Base-by-base conservation (phyloP, 2,797 vertebrate species). In the Hippocampus kuda region DNA sequence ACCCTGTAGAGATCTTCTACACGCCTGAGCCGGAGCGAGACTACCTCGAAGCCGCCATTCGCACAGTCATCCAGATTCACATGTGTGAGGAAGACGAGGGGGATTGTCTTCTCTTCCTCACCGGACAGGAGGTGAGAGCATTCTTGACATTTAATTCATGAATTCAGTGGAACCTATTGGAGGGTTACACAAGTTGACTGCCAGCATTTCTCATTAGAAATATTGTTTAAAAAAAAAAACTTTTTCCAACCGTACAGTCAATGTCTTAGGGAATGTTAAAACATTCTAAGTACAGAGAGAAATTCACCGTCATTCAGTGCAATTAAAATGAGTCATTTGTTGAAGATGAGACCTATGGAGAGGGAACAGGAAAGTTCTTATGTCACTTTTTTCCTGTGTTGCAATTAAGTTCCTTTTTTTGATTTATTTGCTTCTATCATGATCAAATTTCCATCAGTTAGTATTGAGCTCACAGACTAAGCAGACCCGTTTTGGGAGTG, bases 71-170 rank as follows among this genome's bases (percentile, higher is more conserved):
- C 69, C 97, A 99, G 70, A 99, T 99, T 83, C 97, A 99, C 70
- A 99, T 99, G 97, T 99, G 97, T 84, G 97, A 99, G 84, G 97
- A 99, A 69, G 97, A 99, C 0, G 97, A 99, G 79, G 97, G 97
- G 18, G 97, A 99, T 82, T 94, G 96, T 60, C 89, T 99, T 26
- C 93, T 99, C 66, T 99, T 99, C 83, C 94, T 99, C 87, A 99
- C 97, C 18, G 97, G 97, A 77, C 97, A 99, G 87, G 97, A 98
- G 96, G 97, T 98, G 90, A 71, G 26, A 41, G 26, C 30, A 34
- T 64, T 13, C 41, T 27, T 48, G 63, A 46, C 13, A 15, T 42
- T 59, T 16, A 30, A 59, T 11, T 54, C 34, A 38, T 24, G n/a
- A 26, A 56, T 26, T 11, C 3, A 24, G 54, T 56, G 13, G n/a